These are phyloP conservation scores for Danionella dracula DNA, from an alignment of 2,797 vertebrate genomes.

Conservation along the genomic window DNA sequence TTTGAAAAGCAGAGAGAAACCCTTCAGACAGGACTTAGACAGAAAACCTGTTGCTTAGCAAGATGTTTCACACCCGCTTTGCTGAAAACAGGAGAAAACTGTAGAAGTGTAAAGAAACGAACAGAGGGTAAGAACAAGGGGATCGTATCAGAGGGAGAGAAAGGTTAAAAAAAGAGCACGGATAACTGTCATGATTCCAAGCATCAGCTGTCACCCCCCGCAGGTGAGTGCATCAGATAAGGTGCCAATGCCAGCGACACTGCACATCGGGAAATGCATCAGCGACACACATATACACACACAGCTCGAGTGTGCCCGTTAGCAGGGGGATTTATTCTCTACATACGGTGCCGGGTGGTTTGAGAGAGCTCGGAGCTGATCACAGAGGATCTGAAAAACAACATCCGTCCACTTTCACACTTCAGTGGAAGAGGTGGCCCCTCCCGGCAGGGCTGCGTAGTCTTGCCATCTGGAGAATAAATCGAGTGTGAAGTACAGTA, in stretches of 20 bases:
- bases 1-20: not conserved
- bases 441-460: conserved; percentile 80
- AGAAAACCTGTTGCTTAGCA: conserved; percentile 42
- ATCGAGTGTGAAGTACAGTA: conserved; percentile 99
- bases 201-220: conserved; percentile 50
- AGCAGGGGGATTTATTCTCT: conserved; percentile 38
- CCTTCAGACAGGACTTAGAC: conserved; percentile 41
- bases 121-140: not conserved
- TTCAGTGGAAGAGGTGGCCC: conserved; percentile 87
- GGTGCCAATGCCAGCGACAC: conserved; percentile 27
- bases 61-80: not conserved
- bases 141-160: not conserved
- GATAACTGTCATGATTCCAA: not conserved
- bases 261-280: conserved; percentile 18
- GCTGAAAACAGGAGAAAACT: conserved; percentile 43
- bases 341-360: conserved; percentile 40
- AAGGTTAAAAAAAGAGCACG: not conserved
- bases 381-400: conserved; percentile 82
- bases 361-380: conserved; percentile 69
- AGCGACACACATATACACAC: not conserved
- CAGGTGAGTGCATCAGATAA: conserved; percentile 52
- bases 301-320: conserved; percentile 62
- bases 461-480: conserved; percentile 99
- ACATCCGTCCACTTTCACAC: conserved; percentile 88
- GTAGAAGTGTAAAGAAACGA: conserved; percentile 47